phyloP scores from a whole-genome alignment of 1,140 invertebrate species.

The Periplaneta americana region DNA sequence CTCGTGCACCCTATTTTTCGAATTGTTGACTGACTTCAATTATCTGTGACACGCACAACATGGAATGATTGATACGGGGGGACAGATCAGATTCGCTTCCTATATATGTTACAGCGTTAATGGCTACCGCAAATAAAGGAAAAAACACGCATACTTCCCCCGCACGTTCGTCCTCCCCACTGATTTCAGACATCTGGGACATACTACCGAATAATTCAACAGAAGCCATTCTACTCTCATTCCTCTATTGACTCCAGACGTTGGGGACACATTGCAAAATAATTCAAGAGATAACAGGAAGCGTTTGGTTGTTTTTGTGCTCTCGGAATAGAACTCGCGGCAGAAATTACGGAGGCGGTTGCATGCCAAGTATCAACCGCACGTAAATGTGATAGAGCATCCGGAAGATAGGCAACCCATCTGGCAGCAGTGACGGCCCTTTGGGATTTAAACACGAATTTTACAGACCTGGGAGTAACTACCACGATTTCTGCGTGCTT shows the following conservation, averaged over 20 bases:
- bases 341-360: too few relatives aligned
- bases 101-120: not conserved
- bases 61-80: not conserved
- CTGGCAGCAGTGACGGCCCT: not conserved
- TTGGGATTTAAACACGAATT: not conserved
- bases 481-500: not conserved
- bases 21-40: not conserved
- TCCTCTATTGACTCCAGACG: not conserved
- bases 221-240: not conserved
- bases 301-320: not conserved
- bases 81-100: not conserved
- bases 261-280: not conserved
- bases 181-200: not conserved
- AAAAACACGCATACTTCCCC: not conserved
- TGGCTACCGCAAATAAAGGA: not conserved
- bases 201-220: not conserved
- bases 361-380: not conserved
- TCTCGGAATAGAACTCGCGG: not conserved
- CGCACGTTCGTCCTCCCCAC: not conserved
- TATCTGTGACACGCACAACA: not conserved
- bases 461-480: not conserved
- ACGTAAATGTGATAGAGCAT: not conserved
- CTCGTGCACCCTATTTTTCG: not conserved
- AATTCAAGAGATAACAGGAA: not conserved
- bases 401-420: not conserved